Conservation (phyloP, 2,888 invertebrate genomes). For the Trypoxylon attenuatum region DNA sequence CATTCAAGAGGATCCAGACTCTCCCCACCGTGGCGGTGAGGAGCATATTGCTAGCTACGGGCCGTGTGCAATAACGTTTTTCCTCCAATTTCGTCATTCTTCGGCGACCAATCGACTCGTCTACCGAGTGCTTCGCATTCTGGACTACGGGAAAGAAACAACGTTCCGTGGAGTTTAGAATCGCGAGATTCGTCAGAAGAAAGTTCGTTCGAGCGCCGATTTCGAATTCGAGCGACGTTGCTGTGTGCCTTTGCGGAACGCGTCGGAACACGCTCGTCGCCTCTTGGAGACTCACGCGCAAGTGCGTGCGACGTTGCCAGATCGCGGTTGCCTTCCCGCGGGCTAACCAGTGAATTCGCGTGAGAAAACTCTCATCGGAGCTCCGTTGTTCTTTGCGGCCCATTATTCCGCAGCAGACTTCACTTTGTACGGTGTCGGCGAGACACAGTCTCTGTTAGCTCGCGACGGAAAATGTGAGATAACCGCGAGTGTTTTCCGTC, state of each 20-base stretch:
- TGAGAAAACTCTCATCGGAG: too few relatives aligned
- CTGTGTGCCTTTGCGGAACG: constrained; percentile 45
- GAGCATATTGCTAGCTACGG: constrained; percentile 54
- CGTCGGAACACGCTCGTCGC: constrained; percentile 47
- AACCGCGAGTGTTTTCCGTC: constrained; percentile 28
- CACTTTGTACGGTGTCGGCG: too few relatives aligned
- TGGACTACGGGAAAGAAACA: neutral
- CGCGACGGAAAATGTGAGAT: constrained; percentile 8
- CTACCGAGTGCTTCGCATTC: constrained; percentile 1
- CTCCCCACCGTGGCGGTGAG: constrained; percentile 31
- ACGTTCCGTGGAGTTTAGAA: neutral
- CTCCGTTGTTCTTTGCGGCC: too few relatives aligned
- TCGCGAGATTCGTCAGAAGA: neutral
- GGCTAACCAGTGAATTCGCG: constrained; percentile 31
- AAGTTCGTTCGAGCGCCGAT: neutral
- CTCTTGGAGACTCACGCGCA: constrained; percentile 52
- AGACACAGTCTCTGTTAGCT: too few relatives aligned
- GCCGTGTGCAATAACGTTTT: constrained; percentile 59
- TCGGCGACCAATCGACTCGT: neutral
- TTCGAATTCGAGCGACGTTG: constrained; percentile 21
- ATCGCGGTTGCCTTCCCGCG: constrained; percentile 27
- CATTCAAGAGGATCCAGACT: constrained; percentile 22
- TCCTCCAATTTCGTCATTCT: constrained; percentile 26
- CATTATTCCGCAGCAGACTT: too few relatives aligned
- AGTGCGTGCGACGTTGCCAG: constrained; percentile 62